These are phyloP conservation scores for Parelbella ahira DNA, from an alignment of 2,888 invertebrate genomes.

Conservation along the genomic window DNA sequence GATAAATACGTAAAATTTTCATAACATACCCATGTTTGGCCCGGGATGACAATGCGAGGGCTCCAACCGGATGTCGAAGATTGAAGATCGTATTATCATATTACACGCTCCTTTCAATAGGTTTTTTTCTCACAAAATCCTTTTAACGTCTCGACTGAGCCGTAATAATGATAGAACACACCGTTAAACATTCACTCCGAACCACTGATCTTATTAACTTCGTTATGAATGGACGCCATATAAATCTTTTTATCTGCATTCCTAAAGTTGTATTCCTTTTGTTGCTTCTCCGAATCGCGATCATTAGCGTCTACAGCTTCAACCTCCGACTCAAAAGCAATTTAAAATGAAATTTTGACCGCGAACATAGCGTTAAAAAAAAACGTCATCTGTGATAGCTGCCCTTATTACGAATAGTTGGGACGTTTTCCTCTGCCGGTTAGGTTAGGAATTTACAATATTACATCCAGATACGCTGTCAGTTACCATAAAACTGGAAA, in stretches of 20 bases:
- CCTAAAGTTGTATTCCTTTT: not conserved
- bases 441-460: conserved; percentile 9
- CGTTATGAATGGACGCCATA: conserved; percentile 3
- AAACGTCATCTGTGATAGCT: not conserved
- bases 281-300: not conserved
- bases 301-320: conserved; percentile 4
- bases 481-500: conserved; percentile 14
- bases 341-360: conserved; percentile 1
- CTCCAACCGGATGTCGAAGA: conserved; percentile 55
- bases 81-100: conserved; percentile 51
- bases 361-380: conserved; percentile 2
- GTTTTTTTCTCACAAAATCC: conserved; percentile 4
- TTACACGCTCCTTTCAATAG: conserved; percentile 34
- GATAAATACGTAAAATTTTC: conserved; percentile 14
- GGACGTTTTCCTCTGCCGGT: not conserved
- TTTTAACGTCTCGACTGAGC: conserved; percentile 7
- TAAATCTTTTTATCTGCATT: conserved; percentile 11
- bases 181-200: conserved; percentile 6
- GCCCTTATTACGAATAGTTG: conserved; percentile 5
- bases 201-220: conserved; percentile 16
- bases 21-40: conserved; percentile 4
- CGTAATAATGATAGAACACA: conserved; percentile 3
- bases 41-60: conserved; percentile 30
- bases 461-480: conserved; percentile 18
- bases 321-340: not conserved